These are phyloP conservation scores for Ceratothoa steindachneri DNA, from an alignment of 2,888 invertebrate genomes.

Conservation along the genomic window DNA sequence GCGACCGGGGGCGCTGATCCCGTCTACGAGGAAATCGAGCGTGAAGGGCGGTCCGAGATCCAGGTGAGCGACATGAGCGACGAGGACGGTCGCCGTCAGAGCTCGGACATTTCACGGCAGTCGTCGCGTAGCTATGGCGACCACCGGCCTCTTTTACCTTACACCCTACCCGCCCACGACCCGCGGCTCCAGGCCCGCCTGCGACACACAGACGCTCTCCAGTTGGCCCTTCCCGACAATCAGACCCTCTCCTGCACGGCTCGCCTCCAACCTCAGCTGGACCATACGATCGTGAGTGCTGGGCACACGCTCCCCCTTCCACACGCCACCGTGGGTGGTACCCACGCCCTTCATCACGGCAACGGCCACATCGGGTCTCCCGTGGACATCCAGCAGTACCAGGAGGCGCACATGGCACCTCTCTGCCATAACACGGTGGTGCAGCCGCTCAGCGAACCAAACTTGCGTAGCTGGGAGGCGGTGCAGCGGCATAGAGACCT, in stretches of 20 bases:
- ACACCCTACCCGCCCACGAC: slow-evolving; percentile 36
- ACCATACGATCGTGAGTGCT: slow-evolving; percentile 33
- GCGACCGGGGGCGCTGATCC: slow-evolving; percentile 61
- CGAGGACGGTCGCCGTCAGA: slow-evolving; percentile 68
- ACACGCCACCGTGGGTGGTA: slow-evolving; percentile 32
- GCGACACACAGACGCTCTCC: slow-evolving; percentile 24
- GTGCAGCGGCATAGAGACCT: slow-evolving; percentile 45
- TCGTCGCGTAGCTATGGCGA: slow-evolving; percentile 74
- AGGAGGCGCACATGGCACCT: slow-evolving; percentile 24
- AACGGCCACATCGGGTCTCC: slow-evolving; percentile 29
- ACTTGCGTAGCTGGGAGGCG: slow-evolving; percentile 46
- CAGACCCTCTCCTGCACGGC: slow-evolving; percentile 19
- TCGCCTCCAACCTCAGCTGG: slow-evolving; percentile 17
- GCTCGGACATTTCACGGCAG: slow-evolving; percentile 65
- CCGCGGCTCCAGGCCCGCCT: slow-evolving; percentile 33
- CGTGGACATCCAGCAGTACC: slow-evolving; percentile 24
- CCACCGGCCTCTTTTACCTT: slow-evolving; percentile 69
- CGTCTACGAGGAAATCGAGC: slow-evolving; percentile 63
- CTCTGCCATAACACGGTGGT: slow-evolving; percentile 34
- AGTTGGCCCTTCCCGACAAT: slow-evolving; percentile 5
- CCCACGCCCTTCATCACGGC: slow-evolving; percentile 35
- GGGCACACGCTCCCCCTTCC: slow-evolving; percentile 39
- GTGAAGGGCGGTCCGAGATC: slow-evolving; percentile 47
- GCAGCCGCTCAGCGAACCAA: slow-evolving; percentile 47
- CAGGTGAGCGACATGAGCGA: slow-evolving; percentile 67